Conservation (phyloP, 53 echinoderm and acorn worm genomes). For the Stichopus horrens region DNA sequence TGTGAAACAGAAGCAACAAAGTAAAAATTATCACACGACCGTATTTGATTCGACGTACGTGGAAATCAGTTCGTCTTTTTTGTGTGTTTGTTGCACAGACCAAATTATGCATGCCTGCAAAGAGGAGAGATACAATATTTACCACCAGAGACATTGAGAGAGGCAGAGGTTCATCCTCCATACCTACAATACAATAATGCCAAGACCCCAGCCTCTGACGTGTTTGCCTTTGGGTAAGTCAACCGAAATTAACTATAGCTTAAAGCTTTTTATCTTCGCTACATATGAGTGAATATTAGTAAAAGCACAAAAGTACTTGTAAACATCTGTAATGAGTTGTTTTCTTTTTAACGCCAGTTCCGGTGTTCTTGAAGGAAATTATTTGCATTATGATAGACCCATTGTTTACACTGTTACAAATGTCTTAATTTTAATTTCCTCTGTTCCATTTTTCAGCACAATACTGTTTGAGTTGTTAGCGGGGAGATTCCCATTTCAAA, state of each 20-base stretch:
- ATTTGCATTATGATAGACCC: too few species aligned
- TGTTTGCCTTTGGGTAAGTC: constrained; percentile 95
- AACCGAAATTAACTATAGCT: background rate
- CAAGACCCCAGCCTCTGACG: constrained; percentile 71
- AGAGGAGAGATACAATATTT: constrained; percentile 84
- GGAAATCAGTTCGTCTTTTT: background rate
- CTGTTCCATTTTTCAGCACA: constrained; percentile 57
- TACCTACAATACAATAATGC: constrained; percentile 58
- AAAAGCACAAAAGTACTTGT: too few species aligned
- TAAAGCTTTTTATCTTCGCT: background rate
- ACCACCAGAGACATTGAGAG: constrained; percentile 84
- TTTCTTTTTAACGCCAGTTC: too few species aligned
- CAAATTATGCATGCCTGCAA: constrained; percentile 76
- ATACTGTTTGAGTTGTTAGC: constrained; percentile 82
- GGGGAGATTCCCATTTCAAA: constrained; percentile 62
- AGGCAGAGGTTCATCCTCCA: constrained; percentile 63
- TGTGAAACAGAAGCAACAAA: too few species aligned
- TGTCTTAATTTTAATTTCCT: too few species aligned
- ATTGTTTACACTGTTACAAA: too few species aligned
- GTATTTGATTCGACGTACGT: too few species aligned
- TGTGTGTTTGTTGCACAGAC: constrained; percentile 42
- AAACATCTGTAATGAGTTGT: too few species aligned
- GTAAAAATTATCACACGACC: too few species aligned
- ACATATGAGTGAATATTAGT: too few species aligned
- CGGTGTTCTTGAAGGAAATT: too few species aligned